These are phyloP conservation scores for Turnix velox DNA, from an alignment of 2,113 vertebrate species.

Conservation along the genomic window DNA sequence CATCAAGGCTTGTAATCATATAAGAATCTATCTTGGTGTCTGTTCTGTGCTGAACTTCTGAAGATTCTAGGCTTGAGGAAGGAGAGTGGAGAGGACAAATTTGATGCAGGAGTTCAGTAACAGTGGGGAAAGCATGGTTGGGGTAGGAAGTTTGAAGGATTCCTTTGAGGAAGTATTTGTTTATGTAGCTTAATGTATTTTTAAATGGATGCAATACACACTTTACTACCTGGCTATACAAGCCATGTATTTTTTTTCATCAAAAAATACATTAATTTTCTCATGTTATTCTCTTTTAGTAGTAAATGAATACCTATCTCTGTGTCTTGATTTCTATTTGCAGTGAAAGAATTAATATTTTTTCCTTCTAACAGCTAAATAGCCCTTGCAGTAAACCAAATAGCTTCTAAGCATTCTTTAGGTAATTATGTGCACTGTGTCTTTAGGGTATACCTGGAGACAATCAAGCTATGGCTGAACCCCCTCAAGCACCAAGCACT, in stretches of 20 bases:
- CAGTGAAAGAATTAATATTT: not conserved
- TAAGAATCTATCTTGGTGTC: not conserved
- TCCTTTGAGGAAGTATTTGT: not conserved
- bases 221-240: not conserved
- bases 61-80: not conserved
- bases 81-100: not conserved
- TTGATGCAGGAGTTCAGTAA: not conserved
- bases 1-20: not conserved
- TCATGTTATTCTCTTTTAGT: not conserved
- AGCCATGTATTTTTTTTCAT: not conserved
- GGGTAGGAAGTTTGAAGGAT: not conserved
- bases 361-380: not conserved
- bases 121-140: not conserved
- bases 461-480: conserved; percentile 74
- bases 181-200: not conserved
- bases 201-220: not conserved
- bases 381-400: not conserved
- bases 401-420: not conserved
- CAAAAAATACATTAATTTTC: not conserved
- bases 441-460: conserved; percentile 88
- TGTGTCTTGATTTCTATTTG: not conserved
- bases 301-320: not conserved
- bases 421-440: conserved; percentile 18
- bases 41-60: not conserved
- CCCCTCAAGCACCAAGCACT: conserved; percentile 69